Percentiles rank a stretch among this genome's conserved stretches.
Conservation (phyloP, 2,797 vertebrate species). For the Schizopygopsis pylzovi region DNA sequence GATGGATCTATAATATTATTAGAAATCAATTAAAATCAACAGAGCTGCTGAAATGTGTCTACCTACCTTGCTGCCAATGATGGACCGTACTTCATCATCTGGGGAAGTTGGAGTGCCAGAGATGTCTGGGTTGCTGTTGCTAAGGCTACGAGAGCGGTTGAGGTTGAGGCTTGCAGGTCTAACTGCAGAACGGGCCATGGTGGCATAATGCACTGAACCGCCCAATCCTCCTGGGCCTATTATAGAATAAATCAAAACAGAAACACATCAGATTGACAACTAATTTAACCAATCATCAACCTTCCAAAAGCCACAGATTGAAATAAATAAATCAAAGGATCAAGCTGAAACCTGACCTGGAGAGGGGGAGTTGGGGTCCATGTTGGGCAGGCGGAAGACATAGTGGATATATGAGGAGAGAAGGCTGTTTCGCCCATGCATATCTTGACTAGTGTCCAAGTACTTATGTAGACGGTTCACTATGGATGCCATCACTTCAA, state of each 20-base stretch:
- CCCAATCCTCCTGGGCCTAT: constrained; percentile 89
- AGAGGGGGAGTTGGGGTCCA: constrained; percentile 93
- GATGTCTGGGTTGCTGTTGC: constrained; percentile 99
- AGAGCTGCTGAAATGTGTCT: constrained; percentile 2
- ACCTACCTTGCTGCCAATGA: constrained; percentile 96
- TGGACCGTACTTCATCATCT: constrained; percentile 95
- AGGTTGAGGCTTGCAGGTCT: constrained; percentile 96
- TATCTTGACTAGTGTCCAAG: constrained; percentile 95
- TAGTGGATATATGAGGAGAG: constrained; percentile 97
- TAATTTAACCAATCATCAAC: background rate
- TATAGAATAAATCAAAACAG: constrained; percentile 58
- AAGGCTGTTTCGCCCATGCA: constrained; percentile 94
- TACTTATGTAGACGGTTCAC: constrained; percentile 98
- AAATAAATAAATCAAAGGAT: constrained; percentile 24
- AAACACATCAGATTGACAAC: constrained; percentile 33
- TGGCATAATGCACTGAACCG: constrained; percentile 96
- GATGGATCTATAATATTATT: background rate
- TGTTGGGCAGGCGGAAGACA: constrained; percentile 94
- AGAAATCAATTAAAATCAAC: background rate
- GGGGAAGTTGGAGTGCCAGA: constrained; percentile 96
- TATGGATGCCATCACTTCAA: constrained; percentile 97
- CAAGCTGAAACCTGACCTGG: constrained; percentile 79
- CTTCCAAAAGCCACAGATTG: constrained; percentile 45
- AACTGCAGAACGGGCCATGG: constrained; percentile 95
- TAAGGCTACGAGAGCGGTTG: constrained; percentile 96